Evolutionary conservation across 2,113 vertebrate genomes (phyloP).

Genomic region (Heptranchias perlo): DNA sequence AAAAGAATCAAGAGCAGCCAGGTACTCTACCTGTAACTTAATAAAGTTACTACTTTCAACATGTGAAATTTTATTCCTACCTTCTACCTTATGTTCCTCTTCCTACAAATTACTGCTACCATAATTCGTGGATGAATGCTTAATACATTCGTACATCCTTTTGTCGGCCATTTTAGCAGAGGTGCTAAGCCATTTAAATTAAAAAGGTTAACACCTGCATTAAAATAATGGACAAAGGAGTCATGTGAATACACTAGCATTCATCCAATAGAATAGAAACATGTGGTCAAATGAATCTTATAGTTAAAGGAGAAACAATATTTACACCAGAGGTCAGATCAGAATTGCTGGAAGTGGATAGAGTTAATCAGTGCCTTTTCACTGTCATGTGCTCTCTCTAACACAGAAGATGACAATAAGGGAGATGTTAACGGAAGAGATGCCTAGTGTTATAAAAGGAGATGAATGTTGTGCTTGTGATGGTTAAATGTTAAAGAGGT

Average conservation of each 20-base stretch:
- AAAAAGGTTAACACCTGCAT: not conserved
- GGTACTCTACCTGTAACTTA: no score
- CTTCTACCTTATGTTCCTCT: no score
- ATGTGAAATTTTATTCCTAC: no score
- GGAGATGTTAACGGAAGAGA: not conserved
- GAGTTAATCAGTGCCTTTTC: not conserved
- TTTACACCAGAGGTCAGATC: not conserved
- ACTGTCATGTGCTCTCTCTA: not conserved
- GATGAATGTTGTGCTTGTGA: conserved; percentile 2
- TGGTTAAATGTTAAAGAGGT: not conserved
- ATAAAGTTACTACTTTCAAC: no score
- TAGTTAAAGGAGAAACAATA: not conserved
- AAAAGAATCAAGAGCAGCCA: no score
- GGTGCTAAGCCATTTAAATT: not conserved
- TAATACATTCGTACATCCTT: not conserved
- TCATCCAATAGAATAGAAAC: not conserved
- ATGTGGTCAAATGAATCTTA: not conserved
- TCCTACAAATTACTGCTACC: not conserved
- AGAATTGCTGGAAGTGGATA: not conserved
- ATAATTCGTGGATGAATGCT: not conserved
- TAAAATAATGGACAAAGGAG: not conserved
- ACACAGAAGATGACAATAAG: not conserved
- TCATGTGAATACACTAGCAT: not conserved
- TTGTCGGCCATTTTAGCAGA: not conserved
- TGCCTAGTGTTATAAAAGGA: not conserved